These are phyloP conservation scores for Hyles euphorbiae DNA, from an alignment of 1,140 invertebrate genomes.

Conservation along the genomic window DNA sequence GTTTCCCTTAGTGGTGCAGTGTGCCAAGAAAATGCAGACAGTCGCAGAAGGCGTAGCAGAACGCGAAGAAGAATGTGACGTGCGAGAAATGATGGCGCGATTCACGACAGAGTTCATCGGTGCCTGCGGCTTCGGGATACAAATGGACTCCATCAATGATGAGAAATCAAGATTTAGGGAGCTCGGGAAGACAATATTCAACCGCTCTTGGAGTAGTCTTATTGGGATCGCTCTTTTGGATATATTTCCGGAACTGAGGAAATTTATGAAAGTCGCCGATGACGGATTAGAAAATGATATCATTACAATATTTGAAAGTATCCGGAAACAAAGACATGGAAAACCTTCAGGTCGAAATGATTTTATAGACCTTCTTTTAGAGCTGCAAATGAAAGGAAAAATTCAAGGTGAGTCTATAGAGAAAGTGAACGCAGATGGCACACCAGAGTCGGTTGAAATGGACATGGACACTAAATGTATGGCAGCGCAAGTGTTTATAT, in stretches of 20 bases:
- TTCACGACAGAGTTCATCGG: constrained; percentile 72
- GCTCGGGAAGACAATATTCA: constrained; percentile 35
- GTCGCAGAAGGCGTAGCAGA: constrained; percentile 33
- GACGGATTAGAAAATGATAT: constrained; percentile 14
- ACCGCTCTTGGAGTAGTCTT: background rate
- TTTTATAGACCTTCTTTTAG: constrained; percentile 75
- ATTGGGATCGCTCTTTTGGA: constrained; percentile 2
- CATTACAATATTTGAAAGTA: constrained; percentile 26
- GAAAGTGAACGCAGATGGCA: constrained; percentile 46
- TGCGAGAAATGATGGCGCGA: constrained; percentile 49
- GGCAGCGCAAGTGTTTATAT: constrained; percentile 72
- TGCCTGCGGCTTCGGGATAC: constrained; percentile 71
- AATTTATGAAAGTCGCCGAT: background rate
- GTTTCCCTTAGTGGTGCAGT: constrained; percentile 64
- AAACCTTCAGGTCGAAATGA: constrained; percentile 65
- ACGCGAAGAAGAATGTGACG: constrained; percentile 29
- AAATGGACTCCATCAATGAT: constrained; percentile 66
- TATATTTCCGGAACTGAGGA: constrained; percentile 7
- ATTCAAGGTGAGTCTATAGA: constrained; percentile 47
- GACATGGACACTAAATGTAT: constrained; percentile 47
- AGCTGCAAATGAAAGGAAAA: constrained; percentile 56
- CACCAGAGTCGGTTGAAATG: constrained; percentile 28
- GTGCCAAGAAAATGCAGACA: constrained; percentile 54
- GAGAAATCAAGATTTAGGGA: constrained; percentile 69
- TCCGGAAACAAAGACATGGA: constrained; percentile 64